Conservation (phyloP, 2,113 vertebrate genomes). For the Daphoenositta chrysoptera region DNA sequence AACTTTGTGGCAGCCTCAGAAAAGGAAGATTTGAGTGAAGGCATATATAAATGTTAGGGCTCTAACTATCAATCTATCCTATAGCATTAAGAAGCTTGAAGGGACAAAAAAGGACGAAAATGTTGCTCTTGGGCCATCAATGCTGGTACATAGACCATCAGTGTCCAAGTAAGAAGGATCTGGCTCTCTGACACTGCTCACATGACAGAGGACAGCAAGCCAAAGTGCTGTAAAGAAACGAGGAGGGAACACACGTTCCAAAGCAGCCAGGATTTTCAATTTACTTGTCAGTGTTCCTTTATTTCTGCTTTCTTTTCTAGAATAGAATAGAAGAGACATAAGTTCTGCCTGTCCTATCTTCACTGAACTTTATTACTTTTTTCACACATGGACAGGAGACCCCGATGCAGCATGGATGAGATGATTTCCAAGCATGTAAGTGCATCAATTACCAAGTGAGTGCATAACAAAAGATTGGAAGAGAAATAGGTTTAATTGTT, state of each 20-base stretch:
- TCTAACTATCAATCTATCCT: background rate
- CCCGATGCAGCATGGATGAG: background rate
- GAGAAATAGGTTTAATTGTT: background rate
- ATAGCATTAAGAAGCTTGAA: background rate
- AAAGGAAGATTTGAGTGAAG: conserved; percentile 1
- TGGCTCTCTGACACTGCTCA: conserved; percentile 1
- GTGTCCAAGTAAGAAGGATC: conserved; percentile 7
- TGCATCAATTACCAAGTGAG: background rate
- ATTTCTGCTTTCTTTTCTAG: conserved; percentile 8
- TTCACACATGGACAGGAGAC: background rate
- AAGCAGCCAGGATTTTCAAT: background rate
- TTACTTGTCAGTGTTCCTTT: background rate
- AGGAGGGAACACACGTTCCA: background rate
- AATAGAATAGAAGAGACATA: background rate
- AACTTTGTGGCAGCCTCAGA: background rate
- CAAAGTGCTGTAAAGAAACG: background rate
- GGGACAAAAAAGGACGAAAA: background rate
- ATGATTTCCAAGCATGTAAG: background rate
- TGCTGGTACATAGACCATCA: background rate
- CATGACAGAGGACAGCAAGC: background rate
- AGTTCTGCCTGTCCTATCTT: background rate
- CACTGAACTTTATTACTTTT: background rate
- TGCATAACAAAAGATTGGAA: background rate
- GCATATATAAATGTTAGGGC: background rate
- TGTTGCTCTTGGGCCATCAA: background rate